Conservation (phyloP, 2,113 vertebrate genomes). For the Pluvianellus socialis region DNA sequence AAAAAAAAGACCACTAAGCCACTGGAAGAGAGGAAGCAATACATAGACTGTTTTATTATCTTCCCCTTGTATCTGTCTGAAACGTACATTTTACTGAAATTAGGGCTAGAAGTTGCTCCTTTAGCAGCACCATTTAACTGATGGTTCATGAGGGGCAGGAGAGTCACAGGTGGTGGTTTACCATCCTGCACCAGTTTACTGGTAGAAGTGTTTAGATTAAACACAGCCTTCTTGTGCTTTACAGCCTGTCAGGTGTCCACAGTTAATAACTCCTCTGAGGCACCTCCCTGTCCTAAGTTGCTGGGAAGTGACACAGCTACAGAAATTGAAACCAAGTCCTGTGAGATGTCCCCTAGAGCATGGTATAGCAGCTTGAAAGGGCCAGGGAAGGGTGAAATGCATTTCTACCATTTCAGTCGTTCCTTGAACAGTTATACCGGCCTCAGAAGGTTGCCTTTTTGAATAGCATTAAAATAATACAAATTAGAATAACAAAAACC, state of each 20-base stretch:
- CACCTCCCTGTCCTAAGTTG: background rate
- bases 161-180: background rate
- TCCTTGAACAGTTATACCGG: background rate
- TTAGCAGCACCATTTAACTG: background rate
- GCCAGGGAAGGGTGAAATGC: background rate
- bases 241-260: background rate
- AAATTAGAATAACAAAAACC: background rate
- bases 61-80: background rate
- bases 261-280: background rate
- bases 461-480: background rate
- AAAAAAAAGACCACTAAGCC: background rate
- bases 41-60: background rate
- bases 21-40: background rate
- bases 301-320: background rate
- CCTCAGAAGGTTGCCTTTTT: background rate
- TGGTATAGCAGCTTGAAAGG: background rate
- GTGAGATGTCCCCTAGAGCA: background rate
- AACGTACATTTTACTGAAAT: background rate
- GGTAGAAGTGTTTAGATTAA: background rate
- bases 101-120: background rate
- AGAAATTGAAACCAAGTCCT: background rate
- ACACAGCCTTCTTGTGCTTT: background rate
- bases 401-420: background rate
- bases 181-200: background rate
- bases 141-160: background rate